Evolutionary conservation across 2,113 vertebrate genomes (phyloP).

Genomic region (Regulus satrapa): DNA sequence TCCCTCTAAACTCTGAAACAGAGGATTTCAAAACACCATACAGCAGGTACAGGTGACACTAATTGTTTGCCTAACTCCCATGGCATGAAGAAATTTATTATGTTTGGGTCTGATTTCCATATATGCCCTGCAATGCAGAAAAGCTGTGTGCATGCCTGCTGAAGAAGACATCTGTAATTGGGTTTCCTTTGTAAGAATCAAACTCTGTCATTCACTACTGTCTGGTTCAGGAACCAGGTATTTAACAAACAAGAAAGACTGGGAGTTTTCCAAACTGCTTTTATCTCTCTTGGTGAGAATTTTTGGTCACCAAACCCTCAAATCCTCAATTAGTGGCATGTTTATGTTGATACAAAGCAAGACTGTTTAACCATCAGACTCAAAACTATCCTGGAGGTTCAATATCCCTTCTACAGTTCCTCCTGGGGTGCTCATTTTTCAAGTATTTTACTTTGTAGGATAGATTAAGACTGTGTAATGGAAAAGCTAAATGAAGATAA

Average conservation of each 20-base stretch:
- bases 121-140: neutral
- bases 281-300: neutral
- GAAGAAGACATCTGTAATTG: neutral
- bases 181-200: neutral
- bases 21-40: neutral
- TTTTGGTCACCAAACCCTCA: neutral
- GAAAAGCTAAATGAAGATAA: neutral
- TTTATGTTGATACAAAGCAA: neutral
- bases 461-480: neutral
- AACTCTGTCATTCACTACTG: neutral
- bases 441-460: neutral
- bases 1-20: neutral
- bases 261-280: neutral
- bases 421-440: neutral
- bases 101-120: neutral
- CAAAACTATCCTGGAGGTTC: neutral
- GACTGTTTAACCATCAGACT: neutral
- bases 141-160: neutral
- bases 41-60: neutral
- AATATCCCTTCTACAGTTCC: neutral
- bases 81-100: neutral
- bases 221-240: neutral
- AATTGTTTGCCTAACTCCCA: neutral
- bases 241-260: neutral
- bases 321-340: neutral